Conservation (phyloP, 64 coral and sea anemone genomes). For the Cladopsammia gracilis region DNA sequence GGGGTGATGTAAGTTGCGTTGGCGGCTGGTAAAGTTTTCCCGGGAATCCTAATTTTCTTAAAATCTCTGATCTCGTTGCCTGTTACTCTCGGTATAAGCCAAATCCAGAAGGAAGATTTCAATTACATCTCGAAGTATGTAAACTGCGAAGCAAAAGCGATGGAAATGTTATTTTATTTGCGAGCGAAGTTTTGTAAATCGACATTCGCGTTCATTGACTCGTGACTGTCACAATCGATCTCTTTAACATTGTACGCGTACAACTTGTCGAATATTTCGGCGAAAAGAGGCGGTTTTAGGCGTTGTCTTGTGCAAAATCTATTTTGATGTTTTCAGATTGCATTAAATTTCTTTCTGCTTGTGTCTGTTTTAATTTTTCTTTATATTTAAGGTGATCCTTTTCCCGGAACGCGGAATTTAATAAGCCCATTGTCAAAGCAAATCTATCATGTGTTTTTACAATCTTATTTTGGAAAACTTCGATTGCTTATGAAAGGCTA, state of each 20-base stretch:
- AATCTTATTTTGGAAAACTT: neutral
- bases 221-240: neutral
- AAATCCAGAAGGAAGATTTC: neutral
- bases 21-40: slow-evolving; percentile 10
- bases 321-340: neutral
- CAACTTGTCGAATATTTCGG: neutral
- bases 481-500: neutral
- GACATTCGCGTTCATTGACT: neutral
- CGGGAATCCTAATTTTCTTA: neutral
- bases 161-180: neutral
- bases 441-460: neutral
- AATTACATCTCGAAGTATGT: neutral
- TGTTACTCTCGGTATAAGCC: neutral
- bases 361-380: neutral
- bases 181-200: neutral
- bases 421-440: neutral
- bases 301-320: neutral
- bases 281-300: neutral
- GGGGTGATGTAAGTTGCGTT: neutral
- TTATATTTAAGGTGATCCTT: neutral
- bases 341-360: neutral
- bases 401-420: neutral
- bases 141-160: neutral
- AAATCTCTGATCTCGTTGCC: neutral
- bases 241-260: neutral